Evolutionary conservation across 2,888 invertebrate species (phyloP), one percentile per base, ranked within the genome.

Genomic region (Xestia xanthographa): DNA sequence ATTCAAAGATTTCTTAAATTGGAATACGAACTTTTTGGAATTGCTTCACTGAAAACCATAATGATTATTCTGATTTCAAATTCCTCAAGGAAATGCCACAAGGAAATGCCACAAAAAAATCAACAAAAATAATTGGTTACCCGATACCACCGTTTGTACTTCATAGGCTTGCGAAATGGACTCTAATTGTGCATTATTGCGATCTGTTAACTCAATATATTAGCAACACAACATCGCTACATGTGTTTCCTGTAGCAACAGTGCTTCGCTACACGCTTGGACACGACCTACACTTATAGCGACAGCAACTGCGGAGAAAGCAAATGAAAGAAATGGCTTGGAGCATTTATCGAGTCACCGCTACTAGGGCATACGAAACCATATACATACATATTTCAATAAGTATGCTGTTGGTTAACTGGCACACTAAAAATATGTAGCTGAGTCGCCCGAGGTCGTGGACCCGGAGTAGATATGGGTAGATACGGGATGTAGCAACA

Each of bases 81-180:
- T 58, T 29, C 41, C 3, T 5, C 5, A 38, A 29, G 45, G 34
- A 70, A 66, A 70, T 50, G 17, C 14, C 26, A 9, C 12, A 22
- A 34, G 45, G 34, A 70, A 66, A 70, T 50, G 17, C 14, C 26
- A 9, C 12, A 22, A 34, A 56, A 48, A 66, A 56, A 43, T 14
- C 3, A 48, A 62, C 29, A 71, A 75, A 72, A 72, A 85, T 82
- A 85, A 84, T 84, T 85, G 83, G 83, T 63, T 26, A 85, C 26
- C 20, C 26, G 50, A 84, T 67, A 84, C 53, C 22, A 84, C 53
- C 22, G n/a, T 69, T 71, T 26, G 20, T 48, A 38, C 12, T 45
- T 29, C 34, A 58, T 65, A 62, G 58, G 65, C 20, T 77, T 58
- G 48, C n/a, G 29, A 41, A 62, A 26, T 74, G n/a, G 12, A 22